phyloP scores from a whole-genome alignment of 2,797 vertebrate species.

The Lerista edwardsae region DNA sequence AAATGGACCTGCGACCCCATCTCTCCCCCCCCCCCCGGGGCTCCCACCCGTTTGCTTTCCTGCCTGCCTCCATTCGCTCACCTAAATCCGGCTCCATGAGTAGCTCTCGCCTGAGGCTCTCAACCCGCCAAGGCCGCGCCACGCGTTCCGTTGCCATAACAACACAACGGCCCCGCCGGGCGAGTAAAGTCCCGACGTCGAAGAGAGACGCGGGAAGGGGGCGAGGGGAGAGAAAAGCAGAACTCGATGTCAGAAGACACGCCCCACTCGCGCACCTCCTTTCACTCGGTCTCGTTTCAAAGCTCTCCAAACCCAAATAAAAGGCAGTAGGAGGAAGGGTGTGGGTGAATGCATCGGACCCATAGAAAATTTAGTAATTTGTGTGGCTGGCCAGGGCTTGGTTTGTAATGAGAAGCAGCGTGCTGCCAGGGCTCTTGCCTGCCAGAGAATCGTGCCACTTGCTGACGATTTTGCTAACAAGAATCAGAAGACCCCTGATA shows the following conservation, averaged over 20 bases:
- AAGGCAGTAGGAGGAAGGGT: no score
- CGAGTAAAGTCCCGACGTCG: background rate
- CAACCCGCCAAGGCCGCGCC: slow-evolving; percentile 6
- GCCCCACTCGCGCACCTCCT: background rate
- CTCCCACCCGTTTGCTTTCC: background rate
- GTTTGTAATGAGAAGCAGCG: background rate
- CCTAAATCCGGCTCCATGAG: background rate
- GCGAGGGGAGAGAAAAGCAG: rapidly evolving
- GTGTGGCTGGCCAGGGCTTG: background rate
- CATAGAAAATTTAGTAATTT: background rate
- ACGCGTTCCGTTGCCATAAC: slow-evolving; percentile 10
- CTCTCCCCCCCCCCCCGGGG: no score
- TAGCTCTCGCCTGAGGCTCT: background rate
- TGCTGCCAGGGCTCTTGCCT: background rate
- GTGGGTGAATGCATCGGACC: background rate
- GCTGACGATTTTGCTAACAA: background rate
- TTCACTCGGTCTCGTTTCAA: background rate
- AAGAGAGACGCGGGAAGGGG: background rate
- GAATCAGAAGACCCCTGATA: background rate
- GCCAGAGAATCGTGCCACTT: background rate
- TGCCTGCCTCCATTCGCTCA: background rate
- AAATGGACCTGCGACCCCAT: no score
- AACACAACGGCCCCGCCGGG: background rate
- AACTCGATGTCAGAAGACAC: background rate
- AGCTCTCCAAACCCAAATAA: no score